Evolutionary conservation across 2,797 vertebrate genomes (phyloP), one percentile per base, ranked within the genome.

Genomic region (Macropodus opercularis): DNA sequence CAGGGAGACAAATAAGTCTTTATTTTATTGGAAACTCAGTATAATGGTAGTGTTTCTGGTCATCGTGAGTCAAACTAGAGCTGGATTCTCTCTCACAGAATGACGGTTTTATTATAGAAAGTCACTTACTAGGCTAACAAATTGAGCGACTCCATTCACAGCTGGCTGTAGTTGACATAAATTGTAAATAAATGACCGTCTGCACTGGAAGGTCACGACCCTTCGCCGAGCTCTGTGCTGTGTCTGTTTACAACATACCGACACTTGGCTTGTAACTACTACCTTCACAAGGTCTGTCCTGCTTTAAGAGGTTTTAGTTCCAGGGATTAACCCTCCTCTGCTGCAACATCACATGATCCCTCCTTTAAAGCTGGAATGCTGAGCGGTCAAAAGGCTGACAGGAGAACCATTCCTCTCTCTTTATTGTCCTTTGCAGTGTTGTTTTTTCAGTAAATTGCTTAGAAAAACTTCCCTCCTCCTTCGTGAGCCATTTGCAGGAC

Each of bases 381-480:
- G 42, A 54, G 54, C 11, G 5, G 72, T 79, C 73, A 71, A 47
- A 69, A 57, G 71, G 55, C 73, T 53, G 69, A 76, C 58, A 63
- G 85, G 77, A 81, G 85, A 79, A 49, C 72, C 43, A 56, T 86
- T 80, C 83, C 79, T 86, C 79, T 82, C 46, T 67, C 63, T 87
- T 87, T 77, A 88, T 77, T 77, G 77, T 80, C 61, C 68, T 74
- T 54, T 69, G 75, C 85, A 66, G 77, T 80, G 79, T 84, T 85
- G 79, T 80, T 89, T 87, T 88, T 75, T 81, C 78, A 81, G 64
- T 80, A 83, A 84, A 86, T 69, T 61, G 32, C 54, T 32, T 36
- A 70, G 18, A 41, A 75, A 83, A 82, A 72, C 74, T 65, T 66
- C 63, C 73, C 64, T 63, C 65, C 60, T 23, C 29, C 38, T 35